Evolutionary conservation across 2,797 vertebrate genomes (phyloP).

Genomic region (Enteromius argenteus): DNA sequence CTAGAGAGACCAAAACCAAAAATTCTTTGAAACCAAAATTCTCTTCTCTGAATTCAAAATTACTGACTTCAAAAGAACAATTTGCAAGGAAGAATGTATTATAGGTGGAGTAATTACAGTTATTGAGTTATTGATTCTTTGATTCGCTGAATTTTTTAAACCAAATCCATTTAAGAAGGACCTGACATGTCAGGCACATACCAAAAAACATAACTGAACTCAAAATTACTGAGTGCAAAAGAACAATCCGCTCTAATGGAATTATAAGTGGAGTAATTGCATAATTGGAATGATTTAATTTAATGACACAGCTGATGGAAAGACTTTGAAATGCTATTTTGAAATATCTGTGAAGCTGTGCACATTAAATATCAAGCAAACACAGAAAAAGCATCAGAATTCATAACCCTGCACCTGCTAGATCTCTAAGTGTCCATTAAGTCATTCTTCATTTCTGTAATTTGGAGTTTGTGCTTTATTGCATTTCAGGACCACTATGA

Average conservation of each 20-base stretch:
- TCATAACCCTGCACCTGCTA: conserved; percentile 18
- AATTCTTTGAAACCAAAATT: too few relatives aligned
- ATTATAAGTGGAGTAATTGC: conserved; percentile 1
- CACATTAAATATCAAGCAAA: not conserved
- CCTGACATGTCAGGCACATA: not conserved
- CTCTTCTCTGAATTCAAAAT: too few relatives aligned
- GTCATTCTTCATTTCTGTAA: not conserved
- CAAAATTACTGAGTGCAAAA: not conserved
- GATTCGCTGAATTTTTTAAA: not conserved
- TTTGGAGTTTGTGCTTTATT: not conserved
- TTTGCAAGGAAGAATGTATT: too few relatives aligned
- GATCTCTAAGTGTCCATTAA: conserved; percentile 22
- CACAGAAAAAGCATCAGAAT: conserved; percentile 31
- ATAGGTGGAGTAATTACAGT: too few relatives aligned
- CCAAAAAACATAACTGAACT: not conserved
- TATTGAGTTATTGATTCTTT: not conserved
- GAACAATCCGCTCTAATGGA: conserved; percentile 28
- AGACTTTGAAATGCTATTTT: not conserved
- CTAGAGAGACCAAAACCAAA: too few relatives aligned
- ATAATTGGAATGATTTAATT: not conserved
- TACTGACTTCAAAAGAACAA: too few relatives aligned
- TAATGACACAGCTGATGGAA: conserved; percentile 5
- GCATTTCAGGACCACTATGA: not conserved
- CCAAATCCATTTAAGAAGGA: not conserved
- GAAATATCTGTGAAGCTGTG: not conserved